Percentiles rank a stretch among this genome's conserved stretches.
These are phyloP conservation scores for Lipophrys pholis DNA, from an alignment of 2,113 vertebrate species.

Conservation along the genomic window DNA sequence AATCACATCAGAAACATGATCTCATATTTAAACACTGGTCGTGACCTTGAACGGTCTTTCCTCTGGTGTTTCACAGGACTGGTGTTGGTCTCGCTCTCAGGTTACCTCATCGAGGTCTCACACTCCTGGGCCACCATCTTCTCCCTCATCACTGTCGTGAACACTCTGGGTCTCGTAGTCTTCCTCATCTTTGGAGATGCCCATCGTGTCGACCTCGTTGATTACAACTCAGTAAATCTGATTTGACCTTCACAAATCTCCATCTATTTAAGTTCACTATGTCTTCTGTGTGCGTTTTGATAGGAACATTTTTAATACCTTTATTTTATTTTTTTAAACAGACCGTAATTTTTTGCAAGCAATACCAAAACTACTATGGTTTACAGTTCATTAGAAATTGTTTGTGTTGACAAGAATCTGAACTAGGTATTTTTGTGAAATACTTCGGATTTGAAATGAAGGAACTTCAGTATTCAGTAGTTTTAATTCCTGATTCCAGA, in stretches of 20 bases:
- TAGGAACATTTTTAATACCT: too few relatives aligned
- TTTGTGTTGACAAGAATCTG: neutral
- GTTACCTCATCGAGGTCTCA: conserved; percentile 88
- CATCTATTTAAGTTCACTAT: too few relatives aligned
- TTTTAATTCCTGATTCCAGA: neutral
- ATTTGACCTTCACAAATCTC: conserved; percentile 14
- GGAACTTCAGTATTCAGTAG: neutral
- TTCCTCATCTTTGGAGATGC: conserved; percentile 89
- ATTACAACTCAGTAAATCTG: neutral
- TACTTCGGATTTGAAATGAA: conserved; percentile 8
- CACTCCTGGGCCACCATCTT: conserved; percentile 88
- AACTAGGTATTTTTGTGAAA: neutral
- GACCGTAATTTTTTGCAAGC: too few relatives aligned
- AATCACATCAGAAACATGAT: too few relatives aligned
- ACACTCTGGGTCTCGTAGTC: conserved; percentile 82
- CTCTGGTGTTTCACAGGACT: conserved; percentile 76
- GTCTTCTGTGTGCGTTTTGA: too few relatives aligned
- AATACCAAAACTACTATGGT: neutral
- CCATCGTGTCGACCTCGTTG: conserved; percentile 83
- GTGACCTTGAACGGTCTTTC: neutral
- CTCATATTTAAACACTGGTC: neutral
- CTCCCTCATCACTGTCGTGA: conserved; percentile 85
- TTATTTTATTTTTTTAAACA: too few relatives aligned
- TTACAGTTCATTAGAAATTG: neutral
- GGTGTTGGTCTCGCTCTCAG: conserved; percentile 87